Percentiles rank a stretch among this genome's conserved stretches.
Evolutionary conservation across 1,140 invertebrate genomes (phyloP).

Genomic region (Drusus annulatus): DNA sequence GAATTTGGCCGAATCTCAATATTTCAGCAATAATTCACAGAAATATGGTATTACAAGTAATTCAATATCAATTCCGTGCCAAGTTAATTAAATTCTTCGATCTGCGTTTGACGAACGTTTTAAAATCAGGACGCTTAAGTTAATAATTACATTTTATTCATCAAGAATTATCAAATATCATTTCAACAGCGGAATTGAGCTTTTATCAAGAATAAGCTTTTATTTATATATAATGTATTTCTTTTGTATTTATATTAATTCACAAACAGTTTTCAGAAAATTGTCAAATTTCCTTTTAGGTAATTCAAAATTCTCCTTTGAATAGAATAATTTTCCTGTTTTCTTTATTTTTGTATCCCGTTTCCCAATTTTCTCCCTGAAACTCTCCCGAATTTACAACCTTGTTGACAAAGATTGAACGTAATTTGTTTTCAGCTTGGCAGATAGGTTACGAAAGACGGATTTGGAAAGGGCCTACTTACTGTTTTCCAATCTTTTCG

Average conservation of each 20-base stretch:
- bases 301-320: neutral
- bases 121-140: no score
- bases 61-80: neutral
- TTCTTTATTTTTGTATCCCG: neutral
- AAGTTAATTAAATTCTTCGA: neutral
- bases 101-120: no score
- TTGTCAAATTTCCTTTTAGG: neutral
- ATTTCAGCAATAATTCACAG: neutral
- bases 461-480: neutral
- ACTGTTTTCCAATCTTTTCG: neutral
- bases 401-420: constrained; percentile 33
- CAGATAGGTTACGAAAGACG: neutral
- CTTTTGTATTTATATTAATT: neutral
- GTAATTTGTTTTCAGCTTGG: neutral
- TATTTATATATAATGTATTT: neutral
- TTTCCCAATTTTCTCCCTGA: neutral
- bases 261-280: neutral
- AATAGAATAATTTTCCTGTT: neutral
- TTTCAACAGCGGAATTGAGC: neutral
- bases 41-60: neutral
- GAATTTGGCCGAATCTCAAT: neutral
- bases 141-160: no score
- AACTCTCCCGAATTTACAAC: constrained; percentile 5
- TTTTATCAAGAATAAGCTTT: neutral
- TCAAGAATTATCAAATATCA: no score